These are phyloP conservation scores for Chlorodrepanis virens DNA, from an alignment of 2,113 vertebrate genomes.

Conservation along the genomic window DNA sequence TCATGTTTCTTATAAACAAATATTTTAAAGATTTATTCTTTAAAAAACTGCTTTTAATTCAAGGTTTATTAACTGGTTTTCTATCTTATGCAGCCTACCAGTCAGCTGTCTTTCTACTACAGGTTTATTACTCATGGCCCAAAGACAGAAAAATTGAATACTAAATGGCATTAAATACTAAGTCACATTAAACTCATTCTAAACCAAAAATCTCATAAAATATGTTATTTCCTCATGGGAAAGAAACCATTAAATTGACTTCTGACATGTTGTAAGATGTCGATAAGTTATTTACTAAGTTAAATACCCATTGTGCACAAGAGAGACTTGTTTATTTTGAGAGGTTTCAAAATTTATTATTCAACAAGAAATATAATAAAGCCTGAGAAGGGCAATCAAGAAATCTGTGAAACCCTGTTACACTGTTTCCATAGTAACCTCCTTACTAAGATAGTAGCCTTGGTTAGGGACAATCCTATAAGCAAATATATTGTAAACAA, in stretches of 20 bases:
- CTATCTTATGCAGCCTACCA: background rate
- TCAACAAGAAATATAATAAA: constrained; percentile 3
- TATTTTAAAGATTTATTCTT: background rate
- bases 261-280: background rate
- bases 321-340: background rate
- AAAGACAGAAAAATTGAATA: background rate
- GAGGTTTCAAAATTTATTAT: background rate
- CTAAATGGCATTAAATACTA: background rate
- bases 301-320: background rate
- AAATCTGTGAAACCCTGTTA: background rate
- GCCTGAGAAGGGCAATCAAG: background rate
- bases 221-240: background rate
- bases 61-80: background rate
- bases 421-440: constrained; percentile 59
- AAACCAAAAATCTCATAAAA: background rate
- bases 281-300: background rate
- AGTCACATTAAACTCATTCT: background rate
- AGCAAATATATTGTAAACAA: constrained; percentile 1
- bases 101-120: background rate
- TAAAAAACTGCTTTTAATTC: background rate
- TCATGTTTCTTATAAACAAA: background rate
- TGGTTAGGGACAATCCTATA: constrained; percentile 3
- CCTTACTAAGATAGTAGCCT: background rate
- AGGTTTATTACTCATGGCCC: background rate
- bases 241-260: background rate